phyloP scores from a whole-genome alignment of 2,888 invertebrate species.

The Oscheius sp. region DNA sequence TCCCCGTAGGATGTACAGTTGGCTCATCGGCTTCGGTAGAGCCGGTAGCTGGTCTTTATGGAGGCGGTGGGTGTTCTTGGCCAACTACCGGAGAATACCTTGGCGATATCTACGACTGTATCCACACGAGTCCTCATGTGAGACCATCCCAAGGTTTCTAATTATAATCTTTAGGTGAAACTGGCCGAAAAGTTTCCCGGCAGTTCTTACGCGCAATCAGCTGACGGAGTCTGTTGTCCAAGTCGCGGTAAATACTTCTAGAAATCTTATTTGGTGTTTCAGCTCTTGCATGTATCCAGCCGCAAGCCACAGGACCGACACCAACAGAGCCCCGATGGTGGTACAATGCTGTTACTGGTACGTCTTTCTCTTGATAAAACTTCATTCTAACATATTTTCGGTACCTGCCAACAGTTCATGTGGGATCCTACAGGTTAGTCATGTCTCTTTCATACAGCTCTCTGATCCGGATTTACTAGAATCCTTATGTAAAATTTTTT shows the following conservation, averaged over 20 bases:
- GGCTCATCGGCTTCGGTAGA: conserved; percentile 58
- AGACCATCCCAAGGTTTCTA: background rate
- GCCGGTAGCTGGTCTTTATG: conserved; percentile 59
- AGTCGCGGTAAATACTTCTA: conserved; percentile 38
- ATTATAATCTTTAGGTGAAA: conserved; percentile 42
- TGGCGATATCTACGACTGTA: conserved; percentile 65
- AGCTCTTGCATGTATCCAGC: conserved; percentile 62
- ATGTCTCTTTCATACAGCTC: no score
- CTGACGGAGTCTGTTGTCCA: conserved; percentile 62
- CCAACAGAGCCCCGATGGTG: conserved; percentile 61
- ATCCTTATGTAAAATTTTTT: no score
- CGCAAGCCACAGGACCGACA: conserved; percentile 61
- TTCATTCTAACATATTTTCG: conserved; percentile 23
- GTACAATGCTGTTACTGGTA: conserved; percentile 40
- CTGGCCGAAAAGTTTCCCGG: conserved; percentile 59
- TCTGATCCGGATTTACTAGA: no score
- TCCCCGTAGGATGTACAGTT: conserved; percentile 63
- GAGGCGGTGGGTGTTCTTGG: conserved; percentile 63
- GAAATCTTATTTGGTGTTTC: background rate
- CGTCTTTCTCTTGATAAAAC: background rate
- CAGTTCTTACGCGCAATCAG: conserved; percentile 56
- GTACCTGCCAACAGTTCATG: conserved; percentile 66
- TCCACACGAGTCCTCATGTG: conserved; percentile 61
- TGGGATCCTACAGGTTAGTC: conserved; percentile 52
- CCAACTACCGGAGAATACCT: conserved; percentile 60